Evolutionary conservation across 1,140 invertebrate species (phyloP).

Genomic region (Aphelinus certus): DNA sequence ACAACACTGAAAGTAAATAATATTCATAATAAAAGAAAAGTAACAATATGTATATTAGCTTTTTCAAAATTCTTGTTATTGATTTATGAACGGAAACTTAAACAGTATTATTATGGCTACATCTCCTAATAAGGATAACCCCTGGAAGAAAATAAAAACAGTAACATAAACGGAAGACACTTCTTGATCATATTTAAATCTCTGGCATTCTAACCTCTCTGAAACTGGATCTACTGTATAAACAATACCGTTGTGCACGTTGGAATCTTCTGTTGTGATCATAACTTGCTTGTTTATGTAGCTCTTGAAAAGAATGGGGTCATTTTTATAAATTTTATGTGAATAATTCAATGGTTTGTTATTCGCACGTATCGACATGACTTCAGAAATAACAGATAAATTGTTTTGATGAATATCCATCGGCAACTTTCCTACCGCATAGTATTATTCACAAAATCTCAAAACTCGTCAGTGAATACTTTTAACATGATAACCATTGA

Average conservation of each 20-base stretch:
- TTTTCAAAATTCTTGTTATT: no score
- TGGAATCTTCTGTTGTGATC: slow-evolving; percentile 53
- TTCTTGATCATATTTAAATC: neutral
- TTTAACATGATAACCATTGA: no score
- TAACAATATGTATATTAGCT: neutral
- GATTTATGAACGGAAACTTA: no score
- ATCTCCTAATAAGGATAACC: no score
- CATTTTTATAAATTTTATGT: slow-evolving; percentile 57
- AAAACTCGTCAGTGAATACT: no score
- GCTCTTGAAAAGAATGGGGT: slow-evolving; percentile 57
- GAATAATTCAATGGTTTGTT: neutral
- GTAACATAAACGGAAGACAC: neutral
- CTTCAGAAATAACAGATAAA: no score
- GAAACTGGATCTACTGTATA: slow-evolving; percentile 63
- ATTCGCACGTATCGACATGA: no score
- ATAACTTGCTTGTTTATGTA: slow-evolving; percentile 55
- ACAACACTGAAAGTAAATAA: slow-evolving; percentile 49
- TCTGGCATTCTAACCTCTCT: slow-evolving; percentile 56
- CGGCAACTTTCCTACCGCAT: no score
- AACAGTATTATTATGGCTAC: no score
- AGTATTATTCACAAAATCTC: no score
- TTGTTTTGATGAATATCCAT: no score
- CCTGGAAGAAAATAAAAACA: neutral
- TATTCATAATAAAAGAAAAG: slow-evolving; percentile 14
- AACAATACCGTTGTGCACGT: slow-evolving; percentile 51